Conservation (phyloP, 2,113 vertebrate species). For the Urocynchramus pylzowi region DNA sequence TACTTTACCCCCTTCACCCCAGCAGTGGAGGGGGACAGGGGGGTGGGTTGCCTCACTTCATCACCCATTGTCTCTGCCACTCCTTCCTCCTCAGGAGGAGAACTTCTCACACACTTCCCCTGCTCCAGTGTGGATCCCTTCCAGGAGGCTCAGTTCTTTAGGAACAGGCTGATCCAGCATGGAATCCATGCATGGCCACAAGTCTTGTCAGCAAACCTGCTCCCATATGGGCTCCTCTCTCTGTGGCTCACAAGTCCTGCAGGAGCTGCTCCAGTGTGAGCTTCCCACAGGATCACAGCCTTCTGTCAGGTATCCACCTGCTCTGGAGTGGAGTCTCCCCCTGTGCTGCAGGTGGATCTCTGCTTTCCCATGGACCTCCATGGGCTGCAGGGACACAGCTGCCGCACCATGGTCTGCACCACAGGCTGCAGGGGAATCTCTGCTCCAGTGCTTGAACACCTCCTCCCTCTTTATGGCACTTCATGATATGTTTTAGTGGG, state of each 20-base stretch:
- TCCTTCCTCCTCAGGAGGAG: not conserved
- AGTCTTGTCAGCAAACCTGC: not conserved
- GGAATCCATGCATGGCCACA: fast-evolving
- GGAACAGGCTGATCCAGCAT: not conserved
- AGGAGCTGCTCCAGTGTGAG: not conserved
- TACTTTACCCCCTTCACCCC: not conserved
- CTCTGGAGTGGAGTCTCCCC: not conserved
- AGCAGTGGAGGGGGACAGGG: fast-evolving
- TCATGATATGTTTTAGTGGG: not conserved
- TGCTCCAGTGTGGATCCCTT: not conserved
- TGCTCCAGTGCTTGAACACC: fast-evolving
- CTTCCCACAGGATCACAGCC: not conserved
- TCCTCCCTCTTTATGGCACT: not conserved
- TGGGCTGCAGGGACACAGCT: not conserved
- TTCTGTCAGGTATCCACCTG: not conserved
- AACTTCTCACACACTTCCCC: not conserved
- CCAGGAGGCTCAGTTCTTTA: not conserved
- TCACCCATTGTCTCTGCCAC: fast-evolving
- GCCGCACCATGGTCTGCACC: not conserved
- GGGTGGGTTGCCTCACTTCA: not conserved
- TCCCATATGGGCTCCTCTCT: not conserved
- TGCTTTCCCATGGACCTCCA: not conserved
- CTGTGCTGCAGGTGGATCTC: not conserved
- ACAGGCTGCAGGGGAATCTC: fast-evolving
- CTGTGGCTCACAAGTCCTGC: not conserved